Base-by-base conservation (phyloP, 1,140 invertebrate species). In the Homarus americanus region DNA sequence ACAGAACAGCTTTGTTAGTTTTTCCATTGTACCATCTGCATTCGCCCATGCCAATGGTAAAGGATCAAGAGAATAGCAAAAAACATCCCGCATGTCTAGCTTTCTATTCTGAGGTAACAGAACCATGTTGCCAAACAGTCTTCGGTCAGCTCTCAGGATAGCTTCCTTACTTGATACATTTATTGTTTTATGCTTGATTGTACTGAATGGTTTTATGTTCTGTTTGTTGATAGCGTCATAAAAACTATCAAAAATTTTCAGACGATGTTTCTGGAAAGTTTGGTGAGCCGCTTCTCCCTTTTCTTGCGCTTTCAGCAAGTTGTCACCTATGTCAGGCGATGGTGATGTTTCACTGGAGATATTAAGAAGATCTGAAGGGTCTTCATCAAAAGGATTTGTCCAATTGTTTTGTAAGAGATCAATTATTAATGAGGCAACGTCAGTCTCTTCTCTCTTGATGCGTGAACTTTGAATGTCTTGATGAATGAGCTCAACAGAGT, bases 1-100 rank as follows among this genome's bases (percentile, higher is more conserved):
- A 20, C n/a, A 82, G 36, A n/a, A 69, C 28, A 38, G 87, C 87
- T 40, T 89, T 89, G 76, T 89, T 63, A 0, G 76, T 82, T 80
- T 89, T 28, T 72, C 49, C 4, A 38, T 1, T 12, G 87, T 66
- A 15, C 76, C 87, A 89, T 80, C 76, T 12, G 9, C n/a, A 40
- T 89, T 89, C 10, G 76, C 87, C 12, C 82, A 17, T 79, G 87
- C 17, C 87, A 40, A 89, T 2, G 76, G 87, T 28, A 63, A 41
- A 34, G 75, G 49, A 20, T 38, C 63, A 38, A 58, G 87, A 20
- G 75, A 76, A 66, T 88, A 34, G 32, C 53, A 28, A 10, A 88
- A 32, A 12, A 82, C 87, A 20, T 88, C 75, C 38, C 41, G 7
- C 76, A 88, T 82, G 49, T 87, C 73, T 5, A 87, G 4, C n/a